Conservation (phyloP, 1,140 invertebrate species). For the Zaprionus taronus region DNA sequence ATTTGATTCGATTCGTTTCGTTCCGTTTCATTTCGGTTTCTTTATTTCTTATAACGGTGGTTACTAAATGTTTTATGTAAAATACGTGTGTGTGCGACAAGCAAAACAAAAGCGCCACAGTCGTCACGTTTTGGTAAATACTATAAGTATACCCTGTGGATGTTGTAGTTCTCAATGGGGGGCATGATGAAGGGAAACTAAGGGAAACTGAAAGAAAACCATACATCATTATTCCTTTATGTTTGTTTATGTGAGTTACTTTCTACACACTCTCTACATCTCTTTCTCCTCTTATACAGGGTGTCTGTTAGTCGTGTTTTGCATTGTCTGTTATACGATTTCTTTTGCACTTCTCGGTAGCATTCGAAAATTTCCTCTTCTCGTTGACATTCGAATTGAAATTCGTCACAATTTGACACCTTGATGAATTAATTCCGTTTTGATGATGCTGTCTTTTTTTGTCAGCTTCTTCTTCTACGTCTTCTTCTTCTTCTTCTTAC, state of each 20-base stretch:
- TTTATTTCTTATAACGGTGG: conserved; percentile 65
- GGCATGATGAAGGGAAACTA: neutral
- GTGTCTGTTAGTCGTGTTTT: neutral
- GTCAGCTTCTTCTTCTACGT: conserved; percentile 18
- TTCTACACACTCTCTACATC: neutral
- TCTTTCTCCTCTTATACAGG: neutral
- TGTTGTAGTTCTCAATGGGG: neutral
- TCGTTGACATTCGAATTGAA: conserved; percentile 41
- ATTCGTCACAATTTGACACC: conserved; percentile 54
- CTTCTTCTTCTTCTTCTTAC: conserved; percentile 17
- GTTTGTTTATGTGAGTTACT: neutral
- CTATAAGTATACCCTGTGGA: neutral
- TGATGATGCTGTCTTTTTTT: conserved; percentile 40
- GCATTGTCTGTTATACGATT: conserved; percentile 5
- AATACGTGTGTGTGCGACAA: conserved; percentile 25
- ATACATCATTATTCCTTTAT: neutral
- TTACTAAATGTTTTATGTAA: conserved; percentile 43
- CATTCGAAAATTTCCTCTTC: conserved; percentile 24
- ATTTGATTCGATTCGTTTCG: conserved; percentile 18
- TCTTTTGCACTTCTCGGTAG: conserved; percentile 17
- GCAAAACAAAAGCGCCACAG: neutral
- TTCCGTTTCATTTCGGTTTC: conserved; percentile 38
- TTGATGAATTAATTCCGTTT: conserved; percentile 51
- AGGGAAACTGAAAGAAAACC: neutral
- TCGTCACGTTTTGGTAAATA: conserved; percentile 24